A percentile compares a stretch with the other conserved stretches of the same genome.
Evolutionary conservation across 1,140 invertebrate genomes (phyloP).

Genomic region (Asobara japonica): DNA sequence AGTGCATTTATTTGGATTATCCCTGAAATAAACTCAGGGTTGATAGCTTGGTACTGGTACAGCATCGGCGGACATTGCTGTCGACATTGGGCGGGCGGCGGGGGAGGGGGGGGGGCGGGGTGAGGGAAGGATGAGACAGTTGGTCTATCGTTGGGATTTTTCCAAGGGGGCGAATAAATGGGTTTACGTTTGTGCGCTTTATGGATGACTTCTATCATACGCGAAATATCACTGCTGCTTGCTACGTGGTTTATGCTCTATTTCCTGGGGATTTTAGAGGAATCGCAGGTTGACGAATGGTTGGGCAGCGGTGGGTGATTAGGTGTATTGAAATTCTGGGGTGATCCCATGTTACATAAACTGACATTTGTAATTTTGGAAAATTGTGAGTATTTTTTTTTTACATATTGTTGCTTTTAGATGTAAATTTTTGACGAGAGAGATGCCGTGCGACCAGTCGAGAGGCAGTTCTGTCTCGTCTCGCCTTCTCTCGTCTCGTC

Average conservation of each 20-base stretch:
- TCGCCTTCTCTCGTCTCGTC: too few relatives aligned
- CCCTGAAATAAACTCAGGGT: slow-evolving; percentile 64
- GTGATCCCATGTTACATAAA: too few relatives aligned
- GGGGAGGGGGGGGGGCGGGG: neutral
- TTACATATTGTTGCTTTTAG: too few relatives aligned
- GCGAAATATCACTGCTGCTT: neutral
- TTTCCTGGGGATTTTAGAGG: neutral
- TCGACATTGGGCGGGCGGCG: neutral
- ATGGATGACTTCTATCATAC: slow-evolving; percentile 40
- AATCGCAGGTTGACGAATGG: neutral
- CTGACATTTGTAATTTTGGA: too few relatives aligned
- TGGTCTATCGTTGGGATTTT: slow-evolving; percentile 33
- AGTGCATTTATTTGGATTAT: slow-evolving; percentile 70
- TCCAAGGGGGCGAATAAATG: slow-evolving; percentile 59
- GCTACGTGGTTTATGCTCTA: neutral
- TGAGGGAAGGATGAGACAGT: neutral
- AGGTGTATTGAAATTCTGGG: too few relatives aligned
- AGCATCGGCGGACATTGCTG: neutral
- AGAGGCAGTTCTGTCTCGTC: too few relatives aligned
- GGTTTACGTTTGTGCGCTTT: slow-evolving; percentile 60
- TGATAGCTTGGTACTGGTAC: neutral
- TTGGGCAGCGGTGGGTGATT: neutral
- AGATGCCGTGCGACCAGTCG: too few relatives aligned
- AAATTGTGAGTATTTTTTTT: too few relatives aligned
- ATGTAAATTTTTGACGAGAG: too few relatives aligned